phyloP scores from a whole-genome alignment of 2,888 invertebrate species.

The Spialia ferax region DNA sequence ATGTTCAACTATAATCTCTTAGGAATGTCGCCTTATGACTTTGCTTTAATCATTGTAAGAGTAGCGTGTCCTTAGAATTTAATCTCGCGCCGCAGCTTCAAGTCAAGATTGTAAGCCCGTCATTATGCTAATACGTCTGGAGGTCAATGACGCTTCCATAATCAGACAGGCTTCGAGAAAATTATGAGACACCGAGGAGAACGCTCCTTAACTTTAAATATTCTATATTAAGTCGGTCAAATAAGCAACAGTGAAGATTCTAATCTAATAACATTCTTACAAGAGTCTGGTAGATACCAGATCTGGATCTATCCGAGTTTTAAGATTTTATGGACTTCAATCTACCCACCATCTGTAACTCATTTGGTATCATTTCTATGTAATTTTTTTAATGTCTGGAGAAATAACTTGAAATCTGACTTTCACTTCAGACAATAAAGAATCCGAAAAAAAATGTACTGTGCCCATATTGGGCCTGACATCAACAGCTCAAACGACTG shows the following conservation, averaged over 20 bases:
- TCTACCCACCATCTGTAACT: neutral
- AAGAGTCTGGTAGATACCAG: too few relatives aligned
- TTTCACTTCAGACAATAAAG: too few relatives aligned
- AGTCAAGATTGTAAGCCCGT: constrained; percentile 24
- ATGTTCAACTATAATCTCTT: neutral
- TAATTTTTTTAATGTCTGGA: too few relatives aligned
- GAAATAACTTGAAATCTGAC: too few relatives aligned
- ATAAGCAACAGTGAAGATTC: neutral
- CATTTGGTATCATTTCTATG: too few relatives aligned
- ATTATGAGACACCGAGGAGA: constrained; percentile 4
- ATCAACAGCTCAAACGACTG: neutral
- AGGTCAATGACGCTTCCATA: constrained; percentile 32
- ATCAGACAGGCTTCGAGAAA: constrained; percentile 24
- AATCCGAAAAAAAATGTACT: too few relatives aligned
- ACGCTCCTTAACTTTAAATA: constrained; percentile 12
- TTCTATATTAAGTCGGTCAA: constrained; percentile 3
- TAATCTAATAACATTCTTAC: neutral
- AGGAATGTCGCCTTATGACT: neutral
- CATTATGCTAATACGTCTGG: constrained; percentile 33
- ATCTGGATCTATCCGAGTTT: neutral
- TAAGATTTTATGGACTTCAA: neutral
- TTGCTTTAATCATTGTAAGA: constrained; percentile 1
- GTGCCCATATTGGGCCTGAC: too few relatives aligned
- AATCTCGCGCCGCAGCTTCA: constrained; percentile 11
- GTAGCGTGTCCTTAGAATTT: constrained; percentile 23